Evolutionary conservation across 2,113 vertebrate genomes (phyloP).

Genomic region (Chauna torquata): DNA sequence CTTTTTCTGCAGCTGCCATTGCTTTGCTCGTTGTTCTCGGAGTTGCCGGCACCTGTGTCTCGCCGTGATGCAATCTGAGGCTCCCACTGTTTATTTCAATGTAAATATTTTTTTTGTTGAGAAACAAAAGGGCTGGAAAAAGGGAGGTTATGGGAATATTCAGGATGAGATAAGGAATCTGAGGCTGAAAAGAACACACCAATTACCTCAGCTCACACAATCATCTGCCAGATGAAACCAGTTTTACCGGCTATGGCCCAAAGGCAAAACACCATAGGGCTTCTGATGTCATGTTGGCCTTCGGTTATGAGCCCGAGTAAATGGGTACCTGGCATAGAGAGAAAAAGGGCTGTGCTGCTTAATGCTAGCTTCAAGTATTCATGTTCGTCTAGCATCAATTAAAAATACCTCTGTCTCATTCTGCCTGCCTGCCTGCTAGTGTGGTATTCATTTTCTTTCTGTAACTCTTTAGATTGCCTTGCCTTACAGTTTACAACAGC

Average conservation of each 20-base stretch:
- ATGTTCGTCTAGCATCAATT: slow-evolving; percentile 63
- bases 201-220: slow-evolving; percentile 55
- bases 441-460: slow-evolving; percentile 51
- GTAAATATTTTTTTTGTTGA: slow-evolving; percentile 64
- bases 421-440: slow-evolving; percentile 59
- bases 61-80: background rate
- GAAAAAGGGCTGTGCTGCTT: slow-evolving; percentile 43
- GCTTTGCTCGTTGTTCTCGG: background rate
- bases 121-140: slow-evolving; percentile 37
- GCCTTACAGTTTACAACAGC: slow-evolving; percentile 44
- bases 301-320: slow-evolving; percentile 60
- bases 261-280: slow-evolving; percentile 69
- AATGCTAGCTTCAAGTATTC: slow-evolving; percentile 63
- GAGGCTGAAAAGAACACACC: slow-evolving; percentile 45
- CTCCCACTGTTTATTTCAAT: slow-evolving; percentile 56
- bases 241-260: slow-evolving; percentile 71
- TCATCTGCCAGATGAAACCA: slow-evolving; percentile 71
- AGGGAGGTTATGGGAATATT: slow-evolving; percentile 49
- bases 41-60: background rate
- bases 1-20: background rate
- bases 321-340: slow-evolving; percentile 55
- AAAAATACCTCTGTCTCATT: slow-evolving; percentile 71
- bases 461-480: slow-evolving; percentile 27
- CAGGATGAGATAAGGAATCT: slow-evolving; percentile 61
- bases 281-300: slow-evolving; percentile 69